Base-by-base conservation (phyloP, 2,888 invertebrate species). In the Xestoiulus laeticollis region DNA sequence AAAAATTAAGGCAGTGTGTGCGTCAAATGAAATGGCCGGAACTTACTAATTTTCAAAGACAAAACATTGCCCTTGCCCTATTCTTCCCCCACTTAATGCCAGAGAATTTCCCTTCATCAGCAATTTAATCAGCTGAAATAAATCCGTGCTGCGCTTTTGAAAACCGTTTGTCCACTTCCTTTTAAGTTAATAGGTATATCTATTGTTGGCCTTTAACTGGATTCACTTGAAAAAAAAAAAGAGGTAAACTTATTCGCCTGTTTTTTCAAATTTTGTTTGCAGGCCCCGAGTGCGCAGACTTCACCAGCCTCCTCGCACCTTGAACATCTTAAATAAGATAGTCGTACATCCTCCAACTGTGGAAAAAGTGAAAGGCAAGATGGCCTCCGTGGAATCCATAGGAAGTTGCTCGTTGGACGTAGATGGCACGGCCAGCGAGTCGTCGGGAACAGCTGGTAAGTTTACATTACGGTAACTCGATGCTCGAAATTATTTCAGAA, bases 381-480 rank as follows among this genome's bases (percentile, higher is more conserved):
- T 90, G 90, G 89, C 90, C 90, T 95, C 95, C 38, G 94, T 95
- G 92, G 96, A 96, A 92, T 96, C 96, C 88, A 96, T 96, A 91
- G 96, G 96, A 91, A 95, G 95, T 93, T 96, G 96, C 93, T 96
- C 96, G 90, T 93, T 96, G 91, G 96, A 96, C 92, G 96, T 96
- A 92, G 96, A 96, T 91, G 95, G 95, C 90, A 90, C 90, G 85
- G 90, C 89, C 82, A 90, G 90, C 82, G 90, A 90, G 32, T 89
- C 89, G 19, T 89, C 89, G 30, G 87, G 38, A 88, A 88, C 86
- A 14, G 22, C 43, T 33, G 88, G 88, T 88, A 68, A 68, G 85
- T 87, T 33, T 8, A 16, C 33, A 33, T 33, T 1, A 84, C 33
- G 10, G 84, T 84, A 33, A 26, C n/a, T 5, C 5, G 68, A 68